Evolutionary conservation across 2,113 vertebrate genomes (phyloP).

Genomic region (Hemicordylus capensis): DNA sequence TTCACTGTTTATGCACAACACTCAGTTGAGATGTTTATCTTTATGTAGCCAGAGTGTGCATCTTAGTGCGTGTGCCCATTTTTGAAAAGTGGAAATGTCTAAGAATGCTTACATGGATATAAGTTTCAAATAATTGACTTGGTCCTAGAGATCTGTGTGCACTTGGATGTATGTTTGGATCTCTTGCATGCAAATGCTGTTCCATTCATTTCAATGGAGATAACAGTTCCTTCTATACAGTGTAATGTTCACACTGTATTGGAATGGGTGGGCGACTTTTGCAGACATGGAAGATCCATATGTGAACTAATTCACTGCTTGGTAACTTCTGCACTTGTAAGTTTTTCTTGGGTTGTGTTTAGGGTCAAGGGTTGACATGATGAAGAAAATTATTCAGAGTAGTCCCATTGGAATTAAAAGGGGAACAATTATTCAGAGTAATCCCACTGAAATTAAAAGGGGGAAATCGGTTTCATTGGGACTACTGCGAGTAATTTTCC

Average conservation of each 20-base stretch:
- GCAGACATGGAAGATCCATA: background rate
- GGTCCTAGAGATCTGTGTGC: background rate
- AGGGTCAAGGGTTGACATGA: conserved; percentile 48
- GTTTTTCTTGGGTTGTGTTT: background rate
- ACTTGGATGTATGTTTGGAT: background rate
- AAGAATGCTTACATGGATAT: background rate
- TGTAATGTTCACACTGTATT: background rate
- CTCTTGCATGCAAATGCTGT: background rate
- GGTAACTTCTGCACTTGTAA: background rate
- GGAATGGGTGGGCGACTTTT: background rate
- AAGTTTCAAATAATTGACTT: conserved; percentile 56
- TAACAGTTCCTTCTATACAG: background rate
- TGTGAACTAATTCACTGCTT: background rate
- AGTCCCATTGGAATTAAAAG: too few relatives aligned
- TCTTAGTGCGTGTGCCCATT: background rate
- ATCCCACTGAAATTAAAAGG: too few relatives aligned
- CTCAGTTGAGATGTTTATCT: background rate
- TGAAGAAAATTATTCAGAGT: too few relatives aligned
- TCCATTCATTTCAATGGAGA: background rate
- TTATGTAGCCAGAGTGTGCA: conserved; percentile 10
- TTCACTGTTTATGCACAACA: background rate
- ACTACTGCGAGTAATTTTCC: too few relatives aligned
- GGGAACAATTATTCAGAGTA: too few relatives aligned
- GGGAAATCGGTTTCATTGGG: too few relatives aligned
- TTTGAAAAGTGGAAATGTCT: conserved; percentile 2